Conservation (phyloP, 2,797 vertebrate species). For the Cirrhinus molitorella region DNA sequence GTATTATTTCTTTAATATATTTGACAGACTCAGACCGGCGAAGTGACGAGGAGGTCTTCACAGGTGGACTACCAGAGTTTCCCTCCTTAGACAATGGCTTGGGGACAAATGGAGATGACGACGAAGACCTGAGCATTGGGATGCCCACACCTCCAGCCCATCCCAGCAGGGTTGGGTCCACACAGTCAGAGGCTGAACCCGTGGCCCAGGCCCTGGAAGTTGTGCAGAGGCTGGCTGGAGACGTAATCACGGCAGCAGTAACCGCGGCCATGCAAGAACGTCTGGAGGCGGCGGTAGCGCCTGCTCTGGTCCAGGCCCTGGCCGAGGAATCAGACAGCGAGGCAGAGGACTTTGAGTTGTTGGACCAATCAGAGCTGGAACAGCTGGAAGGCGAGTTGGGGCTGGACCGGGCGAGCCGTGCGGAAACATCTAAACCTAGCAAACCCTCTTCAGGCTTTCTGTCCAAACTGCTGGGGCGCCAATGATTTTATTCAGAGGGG, state of each 20-base stretch:
- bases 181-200: slow-evolving; percentile 71
- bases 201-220: slow-evolving; percentile 76
- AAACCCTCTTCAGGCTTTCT: slow-evolving; percentile 87
- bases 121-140: slow-evolving; percentile 87
- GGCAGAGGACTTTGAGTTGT: slow-evolving; percentile 97
- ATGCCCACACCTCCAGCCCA: slow-evolving; percentile 65
- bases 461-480: slow-evolving; percentile 91
- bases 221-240: slow-evolving; percentile 85
- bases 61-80: slow-evolving; percentile 88
- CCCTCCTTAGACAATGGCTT: slow-evolving; percentile 90
- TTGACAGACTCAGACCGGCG: slow-evolving; percentile 90
- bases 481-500: slow-evolving; percentile 74
- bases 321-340: slow-evolving; percentile 92
- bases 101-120: slow-evolving; percentile 87
- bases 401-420: slow-evolving; percentile 72
- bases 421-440: slow-evolving; percentile 70
- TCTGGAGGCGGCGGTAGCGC: slow-evolving; percentile 73
- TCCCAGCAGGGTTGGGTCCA: slow-evolving; percentile 61
- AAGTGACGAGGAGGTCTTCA: slow-evolving; percentile 88
- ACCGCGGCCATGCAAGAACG: slow-evolving; percentile 91
- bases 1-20: not conserved
- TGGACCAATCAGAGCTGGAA: slow-evolving; percentile 98
- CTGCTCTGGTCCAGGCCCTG: slow-evolving; percentile 73
- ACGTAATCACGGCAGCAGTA: slow-evolving; percentile 86
- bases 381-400: slow-evolving; percentile 91